phyloP scores from a whole-genome alignment of 2,113 vertebrate species.

The Papio anubis region DNA sequence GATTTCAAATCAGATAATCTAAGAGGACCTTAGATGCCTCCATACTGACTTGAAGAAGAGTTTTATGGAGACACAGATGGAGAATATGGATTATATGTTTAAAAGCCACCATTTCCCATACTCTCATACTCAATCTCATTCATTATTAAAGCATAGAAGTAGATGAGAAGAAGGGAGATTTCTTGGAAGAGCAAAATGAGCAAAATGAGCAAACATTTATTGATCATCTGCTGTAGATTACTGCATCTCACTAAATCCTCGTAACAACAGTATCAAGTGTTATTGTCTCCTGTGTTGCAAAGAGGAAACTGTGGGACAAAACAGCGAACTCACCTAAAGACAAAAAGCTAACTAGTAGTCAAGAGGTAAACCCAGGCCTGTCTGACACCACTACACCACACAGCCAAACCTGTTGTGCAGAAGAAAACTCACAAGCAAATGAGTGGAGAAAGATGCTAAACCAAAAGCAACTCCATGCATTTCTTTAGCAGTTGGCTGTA shows the following conservation, averaged over 20 bases:
- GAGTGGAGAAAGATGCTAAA: neutral
- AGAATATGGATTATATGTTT: neutral
- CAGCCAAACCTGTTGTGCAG: neutral
- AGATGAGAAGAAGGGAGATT: neutral
- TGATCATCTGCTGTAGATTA: neutral
- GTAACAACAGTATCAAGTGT: neutral
- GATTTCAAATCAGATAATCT: conserved; percentile 22
- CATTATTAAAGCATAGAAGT: neutral
- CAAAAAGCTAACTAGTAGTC: neutral
- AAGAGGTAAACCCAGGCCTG: neutral
- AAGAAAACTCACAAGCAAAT: neutral
- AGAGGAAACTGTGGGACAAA: neutral
- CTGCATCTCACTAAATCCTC: neutral
- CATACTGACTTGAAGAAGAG: neutral
- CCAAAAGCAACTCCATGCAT: neutral
- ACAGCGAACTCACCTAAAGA: neutral
- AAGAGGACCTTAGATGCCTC: neutral
- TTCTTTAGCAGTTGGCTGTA: neutral
- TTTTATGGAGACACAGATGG: neutral
- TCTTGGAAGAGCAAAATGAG: neutral
- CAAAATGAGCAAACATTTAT: neutral
- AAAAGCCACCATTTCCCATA: neutral
- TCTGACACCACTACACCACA: neutral
- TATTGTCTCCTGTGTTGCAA: neutral
- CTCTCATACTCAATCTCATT: neutral